Evolutionary conservation across 2,888 invertebrate genomes (phyloP).

Genomic region (Caenorhabditis sinica): DNA sequence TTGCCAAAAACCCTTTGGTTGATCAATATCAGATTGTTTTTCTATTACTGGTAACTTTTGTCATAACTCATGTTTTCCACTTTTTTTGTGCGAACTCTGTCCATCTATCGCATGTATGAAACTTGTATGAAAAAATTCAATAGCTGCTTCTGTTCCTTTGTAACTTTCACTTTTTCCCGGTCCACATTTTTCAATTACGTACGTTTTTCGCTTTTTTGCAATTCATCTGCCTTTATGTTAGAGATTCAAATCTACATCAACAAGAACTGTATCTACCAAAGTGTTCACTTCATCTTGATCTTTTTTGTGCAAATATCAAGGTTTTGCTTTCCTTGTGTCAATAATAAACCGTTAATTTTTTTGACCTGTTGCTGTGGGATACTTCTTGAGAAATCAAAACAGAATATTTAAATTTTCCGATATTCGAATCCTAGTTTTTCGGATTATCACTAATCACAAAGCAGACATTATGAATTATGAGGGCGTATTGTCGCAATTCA

Average conservation of each 20-base stretch:
- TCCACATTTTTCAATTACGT: background rate
- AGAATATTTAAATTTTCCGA: background rate
- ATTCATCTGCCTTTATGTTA: slow-evolving; percentile 39
- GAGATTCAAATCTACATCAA: slow-evolving; percentile 37
- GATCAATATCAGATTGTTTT: slow-evolving; percentile 63
- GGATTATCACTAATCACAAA: slow-evolving; percentile 44
- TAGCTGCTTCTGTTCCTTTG: slow-evolving; percentile 13
- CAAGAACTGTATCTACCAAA: slow-evolving; percentile 59
- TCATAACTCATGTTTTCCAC: slow-evolving; percentile 30
- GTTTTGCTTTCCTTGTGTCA: slow-evolving; percentile 14
- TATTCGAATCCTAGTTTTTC: background rate
- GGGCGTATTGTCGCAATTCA: slow-evolving; percentile 34
- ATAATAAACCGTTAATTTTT: slow-evolving; percentile 19
- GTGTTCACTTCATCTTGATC: slow-evolving; percentile 65
- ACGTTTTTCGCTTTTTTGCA: slow-evolving; percentile 25
- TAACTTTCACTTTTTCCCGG: slow-evolving; percentile 23
- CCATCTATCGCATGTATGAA: slow-evolving; percentile 48
- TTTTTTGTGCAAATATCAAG: slow-evolving; percentile 29
- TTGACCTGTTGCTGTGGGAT: background rate
- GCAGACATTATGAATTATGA: slow-evolving; percentile 28
- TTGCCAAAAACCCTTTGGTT: slow-evolving; percentile 56
- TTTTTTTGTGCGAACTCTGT: background rate
- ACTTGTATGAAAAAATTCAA: slow-evolving; percentile 63
- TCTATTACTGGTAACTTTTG: slow-evolving; percentile 56
- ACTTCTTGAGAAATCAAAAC: too few relatives aligned